Evolutionary conservation across 2,113 vertebrate species (phyloP), one percentile per base, ranked within the genome.

Genomic region (Oncorhynchus clarkii): DNA sequence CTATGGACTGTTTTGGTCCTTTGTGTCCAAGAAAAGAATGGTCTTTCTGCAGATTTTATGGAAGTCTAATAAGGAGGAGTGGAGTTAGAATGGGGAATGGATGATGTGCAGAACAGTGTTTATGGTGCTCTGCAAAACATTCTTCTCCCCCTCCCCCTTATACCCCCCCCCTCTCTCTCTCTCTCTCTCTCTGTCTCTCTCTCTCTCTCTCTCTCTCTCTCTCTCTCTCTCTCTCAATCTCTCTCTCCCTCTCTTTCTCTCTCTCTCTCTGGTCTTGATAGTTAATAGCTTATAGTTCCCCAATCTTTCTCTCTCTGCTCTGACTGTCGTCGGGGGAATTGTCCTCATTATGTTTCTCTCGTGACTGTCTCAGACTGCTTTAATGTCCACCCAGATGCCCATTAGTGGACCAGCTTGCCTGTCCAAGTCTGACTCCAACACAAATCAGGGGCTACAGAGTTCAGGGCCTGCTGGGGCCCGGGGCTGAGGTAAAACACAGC

Each of bases 321-420:
- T 54, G 14, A 5, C 51, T 54, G 14, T 62, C 59, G n/a, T 62
- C 59, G 54, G 76, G 78, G 76, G 72, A 80, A 78, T 84, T 85
- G 83, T 86, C 86, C 85, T 90, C 86, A 86, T 90, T 89, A 89
- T 78, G 77, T 69, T 83, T 87, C 79, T 80, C 67, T 26, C 71
- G 77, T 51, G 78, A 77, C 67, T 75, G 77, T 73, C 60, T 66
- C 73, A 67, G 82, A 82, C 70, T 82, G 76, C 71, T 84, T 67
- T 87, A 83, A 86, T 84, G 81, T 86, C 84, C 84, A 83, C 83
- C 84, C 87, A 90, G 82, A 91, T 88, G 84, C 85, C 89, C 84
- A 89, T 92, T 91, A 90, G 87, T 85, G 76, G 74, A 77, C 83
- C 83, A 88, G 84, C 88, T 84, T 82, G 86, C 80, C 80, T 60